Evolutionary conservation across 2,113 vertebrate species (phyloP), one percentile per base, ranked within the genome.

Genomic region (Agapornis roseicollis): DNA sequence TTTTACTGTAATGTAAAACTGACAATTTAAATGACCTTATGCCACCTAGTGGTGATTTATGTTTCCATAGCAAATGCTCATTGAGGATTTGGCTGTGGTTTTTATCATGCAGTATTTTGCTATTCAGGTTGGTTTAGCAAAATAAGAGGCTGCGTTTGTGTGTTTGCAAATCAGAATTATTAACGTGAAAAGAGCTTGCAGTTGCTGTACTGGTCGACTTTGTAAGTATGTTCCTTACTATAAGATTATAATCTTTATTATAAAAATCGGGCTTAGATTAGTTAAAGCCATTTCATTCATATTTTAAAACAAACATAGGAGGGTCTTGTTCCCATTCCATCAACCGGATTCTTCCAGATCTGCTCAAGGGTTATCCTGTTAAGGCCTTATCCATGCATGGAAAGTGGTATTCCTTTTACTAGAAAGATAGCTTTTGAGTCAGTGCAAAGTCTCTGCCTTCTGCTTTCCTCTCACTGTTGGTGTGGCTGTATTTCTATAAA

Each of bases 41-140:
- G 93, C 93, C 96, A 96, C 56, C 95, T 96, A 64, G 79, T 88
- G 96, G 72, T 7, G 13, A 37, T 3, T 29, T 13, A 7, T n/a
- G 8, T 3, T 42, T 14, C 41, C 7, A 55, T 35, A 31, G 20
- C 7, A 52, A 49, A 60, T 73, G 17, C 16, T 65, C 5, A 1
- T 3, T 35, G 44, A 25, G 11, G 15, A 10, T 29, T 16, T 50
- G 22, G n/a, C 25, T 74, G 39, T 44, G 7, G 4, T n/a, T 7
- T 74, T 44, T 77, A 22, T 27, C 33, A 10, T n/a, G 14, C 33
- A 55, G 23, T 39, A 10, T 70, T 78, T 64, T 24, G 1, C 25
- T 72, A 2, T n/a, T 20, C 27, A 15, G 20, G 69, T 64, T 44
- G 24, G 10, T 61, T 85, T 82, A 72, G 27, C 27, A 74, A 80